These are phyloP conservation scores for Orchestes rusci DNA, from an alignment of 2,888 invertebrate species.

Conservation along the genomic window DNA sequence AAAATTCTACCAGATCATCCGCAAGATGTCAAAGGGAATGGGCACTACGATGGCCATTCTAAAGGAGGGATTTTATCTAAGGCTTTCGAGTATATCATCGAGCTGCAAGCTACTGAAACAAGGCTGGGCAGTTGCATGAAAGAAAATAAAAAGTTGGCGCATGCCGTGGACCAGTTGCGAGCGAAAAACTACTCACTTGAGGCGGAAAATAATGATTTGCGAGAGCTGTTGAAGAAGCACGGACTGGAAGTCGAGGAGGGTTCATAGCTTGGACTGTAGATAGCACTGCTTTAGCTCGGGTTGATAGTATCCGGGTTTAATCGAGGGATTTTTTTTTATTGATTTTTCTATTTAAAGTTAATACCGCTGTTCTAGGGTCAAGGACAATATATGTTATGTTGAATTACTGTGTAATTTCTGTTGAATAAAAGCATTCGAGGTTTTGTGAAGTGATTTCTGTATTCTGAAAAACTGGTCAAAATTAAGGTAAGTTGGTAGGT, in stretches of 20 bases:
- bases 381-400: no score
- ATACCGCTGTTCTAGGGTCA: no score
- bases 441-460: no score
- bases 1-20: slow-evolving; percentile 72
- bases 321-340: no score
- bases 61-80: slow-evolving; percentile 94
- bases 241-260: slow-evolving; percentile 45
- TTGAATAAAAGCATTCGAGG: no score
- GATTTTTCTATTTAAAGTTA: no score
- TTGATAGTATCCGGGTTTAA: no score
- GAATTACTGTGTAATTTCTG: no score
- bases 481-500: no score
- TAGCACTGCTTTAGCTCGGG: no score
- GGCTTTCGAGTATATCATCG: slow-evolving; percentile 89
- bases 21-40: slow-evolving; percentile 55
- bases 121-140: slow-evolving; percentile 54
- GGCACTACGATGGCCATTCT: slow-evolving; percentile 62
- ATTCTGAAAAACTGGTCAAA: no score
- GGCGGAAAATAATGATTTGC: slow-evolving; percentile 67
- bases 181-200: slow-evolving; percentile 66
- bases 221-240: slow-evolving; percentile 59
- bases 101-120: slow-evolving; percentile 71
- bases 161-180: slow-evolving; percentile 63
- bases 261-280: slow-evolving; percentile 18
- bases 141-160: slow-evolving; percentile 65